Conservation (phyloP, 2,797 vertebrate genomes). For the Sebastes vulpes region DNA sequence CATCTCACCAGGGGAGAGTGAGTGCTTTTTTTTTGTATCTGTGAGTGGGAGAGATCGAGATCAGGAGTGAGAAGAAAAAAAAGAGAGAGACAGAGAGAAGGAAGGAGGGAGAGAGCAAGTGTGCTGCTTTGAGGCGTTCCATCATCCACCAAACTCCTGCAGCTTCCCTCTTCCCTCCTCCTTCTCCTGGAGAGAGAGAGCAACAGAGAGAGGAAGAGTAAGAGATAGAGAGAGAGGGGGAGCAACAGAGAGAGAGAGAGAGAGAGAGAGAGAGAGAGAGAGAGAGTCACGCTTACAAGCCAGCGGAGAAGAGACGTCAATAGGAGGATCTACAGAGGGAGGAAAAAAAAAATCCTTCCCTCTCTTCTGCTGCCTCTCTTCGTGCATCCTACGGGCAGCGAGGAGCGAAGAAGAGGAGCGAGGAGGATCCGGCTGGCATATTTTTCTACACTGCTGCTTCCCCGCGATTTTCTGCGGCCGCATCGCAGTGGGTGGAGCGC, state of each 20-base stretch:
- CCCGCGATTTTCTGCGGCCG: slow-evolving; percentile 65
- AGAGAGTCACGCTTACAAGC: slow-evolving; percentile 81
- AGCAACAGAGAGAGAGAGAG: slow-evolving; percentile 17
- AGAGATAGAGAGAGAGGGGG: slow-evolving; percentile 42
- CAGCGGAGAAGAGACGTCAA: slow-evolving; percentile 80
- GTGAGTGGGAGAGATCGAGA: slow-evolving; percentile 74
- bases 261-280: slow-evolving; percentile 32
- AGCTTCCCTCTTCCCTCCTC: slow-evolving; percentile 88
- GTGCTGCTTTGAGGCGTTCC: slow-evolving; percentile 85
- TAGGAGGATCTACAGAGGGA: slow-evolving; percentile 78
- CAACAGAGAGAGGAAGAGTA: slow-evolving; percentile 21
- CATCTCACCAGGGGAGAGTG: slow-evolving; percentile 46
- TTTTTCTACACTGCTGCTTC: slow-evolving; percentile 66
- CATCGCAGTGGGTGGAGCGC: slow-evolving; percentile 69
- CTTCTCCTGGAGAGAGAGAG: slow-evolving; percentile 60
- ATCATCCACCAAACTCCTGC: slow-evolving; percentile 85
- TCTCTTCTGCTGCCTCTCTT: slow-evolving; percentile 75
- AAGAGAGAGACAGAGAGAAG: slow-evolving; percentile 62
- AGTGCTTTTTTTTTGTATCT: slow-evolving; percentile 53
- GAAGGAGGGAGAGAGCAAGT: slow-evolving; percentile 79
- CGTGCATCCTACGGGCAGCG: slow-evolving; percentile 73
- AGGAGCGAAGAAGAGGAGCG: slow-evolving; percentile 70
- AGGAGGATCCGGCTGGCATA: slow-evolving; percentile 73
- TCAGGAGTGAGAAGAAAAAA: slow-evolving; percentile 39
- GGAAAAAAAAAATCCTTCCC: slow-evolving; percentile 67